Conservation (phyloP, 2,888 invertebrate genomes). For the Caenorhabditis drosophilae region DNA sequence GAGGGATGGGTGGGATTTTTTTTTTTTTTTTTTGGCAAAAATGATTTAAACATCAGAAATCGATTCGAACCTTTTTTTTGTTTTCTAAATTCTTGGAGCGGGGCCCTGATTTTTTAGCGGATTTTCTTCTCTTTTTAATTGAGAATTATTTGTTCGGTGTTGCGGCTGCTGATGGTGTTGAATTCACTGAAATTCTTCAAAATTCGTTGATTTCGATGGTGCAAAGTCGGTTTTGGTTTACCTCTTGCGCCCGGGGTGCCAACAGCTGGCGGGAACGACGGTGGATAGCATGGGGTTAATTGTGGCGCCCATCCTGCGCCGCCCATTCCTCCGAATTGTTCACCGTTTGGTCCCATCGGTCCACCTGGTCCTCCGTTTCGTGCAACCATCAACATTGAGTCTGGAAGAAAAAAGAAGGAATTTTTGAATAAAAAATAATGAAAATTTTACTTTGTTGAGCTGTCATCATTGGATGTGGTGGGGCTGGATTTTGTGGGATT, state of each 20-base stretch:
- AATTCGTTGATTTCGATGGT: background rate
- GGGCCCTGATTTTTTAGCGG: too few species aligned
- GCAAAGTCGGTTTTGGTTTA: background rate
- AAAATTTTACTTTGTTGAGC: conserved; percentile 15
- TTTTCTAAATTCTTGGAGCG: too few species aligned
- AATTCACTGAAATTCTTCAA: background rate
- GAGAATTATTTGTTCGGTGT: background rate
- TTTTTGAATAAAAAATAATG: background rate
- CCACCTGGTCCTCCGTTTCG: conserved; percentile 5
- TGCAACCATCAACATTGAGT: conserved; percentile 16
- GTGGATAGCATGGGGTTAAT: conserved; percentile 30
- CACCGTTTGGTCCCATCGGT: background rate
- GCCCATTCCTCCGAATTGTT: too few species aligned
- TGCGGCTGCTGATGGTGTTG: background rate
- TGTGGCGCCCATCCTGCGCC: conserved; percentile 8
- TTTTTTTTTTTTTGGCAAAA: too few species aligned
- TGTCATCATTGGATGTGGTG: conserved; percentile 2
- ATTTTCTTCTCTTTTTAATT: too few species aligned
- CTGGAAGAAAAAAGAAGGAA: too few species aligned
- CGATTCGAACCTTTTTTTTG: too few species aligned
- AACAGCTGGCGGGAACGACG: conserved; percentile 5
- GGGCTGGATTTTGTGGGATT: conserved; percentile 9
- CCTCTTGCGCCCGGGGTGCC: background rate
- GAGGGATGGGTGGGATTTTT: too few species aligned
- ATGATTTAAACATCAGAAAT: too few species aligned